Base-by-base conservation (phyloP, 1,140 invertebrate genomes). In the Drosophila prosaltans region DNA sequence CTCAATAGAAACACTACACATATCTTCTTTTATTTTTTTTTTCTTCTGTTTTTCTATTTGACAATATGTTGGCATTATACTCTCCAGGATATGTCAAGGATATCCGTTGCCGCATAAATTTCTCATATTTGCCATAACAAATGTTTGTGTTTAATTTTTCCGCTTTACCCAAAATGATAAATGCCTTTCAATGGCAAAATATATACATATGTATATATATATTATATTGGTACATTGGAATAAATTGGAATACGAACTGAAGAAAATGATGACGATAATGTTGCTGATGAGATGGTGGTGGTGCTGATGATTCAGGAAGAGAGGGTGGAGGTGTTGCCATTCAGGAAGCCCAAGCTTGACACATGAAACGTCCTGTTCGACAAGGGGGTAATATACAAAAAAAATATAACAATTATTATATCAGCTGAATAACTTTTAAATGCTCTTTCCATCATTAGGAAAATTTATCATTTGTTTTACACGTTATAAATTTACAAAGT, bases 81-180 rank as follows among this genome's bases (percentile, higher is more conserved):
- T 24, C 57, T 32, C 30, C 30, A 89, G 84, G 84, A 83, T 88
- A 80, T 89, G 84, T 88, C 80, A 84, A 80, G 84, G 80, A 88
- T 88, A 83, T 88, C 84, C 84, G 84, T 72, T 86, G 72, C 64
- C 73, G 80, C 74, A 89, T 45, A 80, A 79, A 69, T 73, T 59
- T 74, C 70, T 70, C 65, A 61, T 74, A 68, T 70, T 65, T 64
- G 26, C 24, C 6, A 59, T 59, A 59, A 59, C 32, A 59, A 59
- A n/a, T 61, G 43, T 66, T 58, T 74, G 68, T 76, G 54, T 82
- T 82, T 80, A 82, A 86, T 86, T 86, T 88, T 88, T 88, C 83
- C 79, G 79, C 61, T 82, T 54, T 36, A 21, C 54, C 62, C 61
- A 81, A 85, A 73, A 78, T 85, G 81, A 85, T 85, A 85, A 86